These are phyloP conservation scores for Glyptemys insculpta DNA, from an alignment of 2,797 vertebrate genomes.

Conservation along the genomic window DNA sequence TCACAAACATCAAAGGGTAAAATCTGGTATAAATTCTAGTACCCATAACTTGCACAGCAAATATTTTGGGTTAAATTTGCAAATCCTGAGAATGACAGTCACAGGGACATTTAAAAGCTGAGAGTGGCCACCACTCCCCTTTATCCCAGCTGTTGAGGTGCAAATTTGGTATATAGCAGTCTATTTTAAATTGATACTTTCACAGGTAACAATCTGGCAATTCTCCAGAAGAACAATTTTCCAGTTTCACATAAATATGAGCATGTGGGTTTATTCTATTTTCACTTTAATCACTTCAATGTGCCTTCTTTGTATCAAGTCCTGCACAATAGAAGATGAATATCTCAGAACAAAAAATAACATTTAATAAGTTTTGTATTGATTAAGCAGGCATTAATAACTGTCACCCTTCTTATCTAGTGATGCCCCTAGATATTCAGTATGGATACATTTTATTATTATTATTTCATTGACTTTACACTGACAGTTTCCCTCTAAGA, in stretches of 20 bases:
- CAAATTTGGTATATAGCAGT: background rate
- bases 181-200: background rate
- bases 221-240: background rate
- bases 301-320: background rate
- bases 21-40: background rate
- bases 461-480: slow-evolving; percentile 20
- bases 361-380: slow-evolving; percentile 45
- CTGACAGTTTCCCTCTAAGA: slow-evolving; percentile 43
- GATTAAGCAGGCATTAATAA: slow-evolving; percentile 39
- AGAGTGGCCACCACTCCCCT: background rate
- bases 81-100: background rate
- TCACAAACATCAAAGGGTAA: background rate
- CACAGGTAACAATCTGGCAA: background rate
- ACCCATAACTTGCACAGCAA: background rate
- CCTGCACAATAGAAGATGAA: background rate
- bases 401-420: background rate
- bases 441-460: slow-evolving; percentile 44
- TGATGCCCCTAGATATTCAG: slow-evolving; percentile 3
- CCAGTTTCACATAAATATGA: background rate
- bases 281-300: background rate
- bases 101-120: background rate
- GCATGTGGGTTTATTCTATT: background rate
- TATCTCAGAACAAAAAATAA: slow-evolving; percentile 39
- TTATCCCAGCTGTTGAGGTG: background rate
- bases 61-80: background rate